Conservation (phyloP, 2,797 vertebrate species). For the Microctenopoma lineatum region DNA sequence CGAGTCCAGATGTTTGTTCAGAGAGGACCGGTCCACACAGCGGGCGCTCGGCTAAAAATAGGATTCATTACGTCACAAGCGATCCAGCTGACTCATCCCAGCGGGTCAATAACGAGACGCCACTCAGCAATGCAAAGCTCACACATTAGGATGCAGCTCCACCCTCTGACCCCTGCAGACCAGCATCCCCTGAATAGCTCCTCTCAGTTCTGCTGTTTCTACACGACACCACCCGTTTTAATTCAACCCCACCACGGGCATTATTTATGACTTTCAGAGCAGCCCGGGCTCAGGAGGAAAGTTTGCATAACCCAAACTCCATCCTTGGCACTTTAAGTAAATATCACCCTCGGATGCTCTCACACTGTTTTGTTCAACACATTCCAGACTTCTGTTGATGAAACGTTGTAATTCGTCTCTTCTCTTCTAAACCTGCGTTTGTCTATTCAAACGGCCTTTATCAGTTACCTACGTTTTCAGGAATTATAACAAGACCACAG, state of each 20-base stretch:
- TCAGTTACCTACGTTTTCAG: constrained; percentile 18
- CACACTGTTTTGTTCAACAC: constrained; percentile 37
- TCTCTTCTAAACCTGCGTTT: constrained; percentile 1
- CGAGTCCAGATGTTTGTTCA: constrained; percentile 20
- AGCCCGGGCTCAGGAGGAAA: constrained; percentile 1
- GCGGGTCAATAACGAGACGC: constrained; percentile 31
- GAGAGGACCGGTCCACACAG: constrained; percentile 29
- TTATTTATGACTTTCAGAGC: constrained; percentile 15
- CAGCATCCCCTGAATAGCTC: neutral
- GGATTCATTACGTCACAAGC: constrained; percentile 39
- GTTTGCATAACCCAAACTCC: constrained; percentile 24
- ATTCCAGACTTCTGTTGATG: constrained; percentile 34
- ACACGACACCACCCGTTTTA: neutral
- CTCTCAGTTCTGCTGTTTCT: neutral
- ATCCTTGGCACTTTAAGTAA: constrained; percentile 38
- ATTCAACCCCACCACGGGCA: neutral
- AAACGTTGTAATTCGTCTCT: constrained; percentile 13
- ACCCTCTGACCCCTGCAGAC: neutral
- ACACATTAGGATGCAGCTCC: neutral
- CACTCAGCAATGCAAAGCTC: constrained; percentile 11
- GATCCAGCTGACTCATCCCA: constrained; percentile 32
- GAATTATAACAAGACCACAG: constrained; percentile 9
- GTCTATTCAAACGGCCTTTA: constrained; percentile 21
- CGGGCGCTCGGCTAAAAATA: constrained; percentile 49
- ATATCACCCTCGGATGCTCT: constrained; percentile 24